Evolutionary conservation across 2,888 invertebrate genomes (phyloP).

Genomic region (Ecliptopera silaceata): DNA sequence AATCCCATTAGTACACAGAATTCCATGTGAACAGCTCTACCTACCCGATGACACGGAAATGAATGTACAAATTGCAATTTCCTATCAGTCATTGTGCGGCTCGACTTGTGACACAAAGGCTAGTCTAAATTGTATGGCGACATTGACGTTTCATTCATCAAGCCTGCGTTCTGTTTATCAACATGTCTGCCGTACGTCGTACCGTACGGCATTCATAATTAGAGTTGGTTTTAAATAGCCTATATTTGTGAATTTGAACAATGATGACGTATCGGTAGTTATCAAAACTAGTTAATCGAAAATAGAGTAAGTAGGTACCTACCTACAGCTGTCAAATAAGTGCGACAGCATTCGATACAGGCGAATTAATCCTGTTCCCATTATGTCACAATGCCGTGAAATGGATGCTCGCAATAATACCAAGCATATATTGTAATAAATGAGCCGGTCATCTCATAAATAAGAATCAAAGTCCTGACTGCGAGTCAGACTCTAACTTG

Average conservation of each 20-base stretch:
- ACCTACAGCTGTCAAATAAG: background rate
- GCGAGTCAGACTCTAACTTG: too few species aligned
- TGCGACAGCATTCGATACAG: slow-evolving; percentile 15
- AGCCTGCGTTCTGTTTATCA: slow-evolving; percentile 38
- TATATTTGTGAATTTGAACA: background rate
- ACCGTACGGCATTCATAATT: slow-evolving; percentile 9
- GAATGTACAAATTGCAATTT: slow-evolving; percentile 42
- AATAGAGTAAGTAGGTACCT: too few species aligned
- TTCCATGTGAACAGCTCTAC: slow-evolving; percentile 6
- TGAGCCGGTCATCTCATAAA: slow-evolving; percentile 40
- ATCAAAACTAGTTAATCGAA: too few species aligned
- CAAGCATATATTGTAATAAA: slow-evolving; percentile 42
- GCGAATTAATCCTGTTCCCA: slow-evolving; percentile 35
- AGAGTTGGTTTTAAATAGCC: background rate
- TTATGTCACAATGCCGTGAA: slow-evolving; percentile 43
- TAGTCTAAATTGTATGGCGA: slow-evolving; percentile 39
- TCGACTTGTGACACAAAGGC: slow-evolving; percentile 32
- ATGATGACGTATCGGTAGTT: too few species aligned
- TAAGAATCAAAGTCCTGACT: too few species aligned
- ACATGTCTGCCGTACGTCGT: slow-evolving; percentile 12
- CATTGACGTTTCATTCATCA: slow-evolving; percentile 53
- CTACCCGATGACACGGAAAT: slow-evolving; percentile 32
- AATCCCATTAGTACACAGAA: background rate
- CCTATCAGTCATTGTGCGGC: slow-evolving; percentile 36
- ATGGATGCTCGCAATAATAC: slow-evolving; percentile 41